A percentile compares a stretch with the other conserved stretches of the same genome.
Conservation (phyloP, 2,888 invertebrate genomes). For the Ormia ochracea region DNA sequence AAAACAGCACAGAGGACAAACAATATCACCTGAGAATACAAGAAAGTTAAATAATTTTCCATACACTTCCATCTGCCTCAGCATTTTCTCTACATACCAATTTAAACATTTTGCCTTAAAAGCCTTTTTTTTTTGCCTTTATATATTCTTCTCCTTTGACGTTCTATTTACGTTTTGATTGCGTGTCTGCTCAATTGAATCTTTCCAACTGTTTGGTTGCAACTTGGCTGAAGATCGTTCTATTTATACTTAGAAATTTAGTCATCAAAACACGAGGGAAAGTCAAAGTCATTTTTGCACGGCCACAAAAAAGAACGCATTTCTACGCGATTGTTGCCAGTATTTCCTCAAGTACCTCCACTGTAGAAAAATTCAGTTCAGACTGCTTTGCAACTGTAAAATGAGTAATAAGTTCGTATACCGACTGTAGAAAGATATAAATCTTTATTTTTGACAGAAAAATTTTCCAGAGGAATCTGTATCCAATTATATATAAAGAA, state of each 20-base stretch:
- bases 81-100: conserved; percentile 67
- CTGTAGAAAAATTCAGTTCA: no score
- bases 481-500: not conserved
- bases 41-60: not conserved
- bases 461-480: not conserved
- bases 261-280: no score
- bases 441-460: not conserved
- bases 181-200: conserved; percentile 28
- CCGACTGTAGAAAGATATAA: no score
- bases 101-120: conserved; percentile 71
- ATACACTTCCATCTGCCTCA: no score
- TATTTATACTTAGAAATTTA: conserved; percentile 48
- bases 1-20: conserved; percentile 68
- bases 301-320: no score
- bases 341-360: no score
- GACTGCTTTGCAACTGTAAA: no score
- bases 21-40: conserved; percentile 67
- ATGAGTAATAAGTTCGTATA: no score
- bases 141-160: conserved; percentile 70
- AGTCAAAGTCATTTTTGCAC: no score
- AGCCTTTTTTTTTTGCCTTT: conserved; percentile 13
- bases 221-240: not conserved
- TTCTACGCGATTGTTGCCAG: no score
- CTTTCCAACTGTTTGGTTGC: conserved; percentile 50
- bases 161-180: conserved; percentile 70